These are phyloP conservation scores for Acleris laterana DNA, from an alignment of 2,888 invertebrate genomes.

Conservation along the genomic window DNA sequence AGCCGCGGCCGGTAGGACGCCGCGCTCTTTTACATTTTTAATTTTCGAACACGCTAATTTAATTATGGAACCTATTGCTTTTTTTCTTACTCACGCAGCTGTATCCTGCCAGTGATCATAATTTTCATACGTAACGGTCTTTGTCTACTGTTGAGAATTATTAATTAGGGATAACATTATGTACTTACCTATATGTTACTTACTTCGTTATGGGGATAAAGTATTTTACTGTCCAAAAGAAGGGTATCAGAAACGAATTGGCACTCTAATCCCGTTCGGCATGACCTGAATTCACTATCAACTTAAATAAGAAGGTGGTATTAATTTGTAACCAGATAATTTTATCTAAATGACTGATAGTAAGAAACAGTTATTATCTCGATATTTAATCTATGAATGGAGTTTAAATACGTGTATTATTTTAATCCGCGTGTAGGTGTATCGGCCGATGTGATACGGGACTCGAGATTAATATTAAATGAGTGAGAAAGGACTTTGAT, in stretches of 20 bases:
- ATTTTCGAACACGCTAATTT: conserved; percentile 80
- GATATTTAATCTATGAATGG: conserved; percentile 47
- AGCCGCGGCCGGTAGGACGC: conserved; percentile 69
- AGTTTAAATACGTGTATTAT: conserved; percentile 50
- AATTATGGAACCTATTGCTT: conserved; percentile 73
- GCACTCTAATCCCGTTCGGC: conserved; percentile 10
- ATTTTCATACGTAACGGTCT: conserved; percentile 68
- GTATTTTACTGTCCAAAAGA: background rate
- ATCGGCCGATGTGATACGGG: conserved; percentile 60
- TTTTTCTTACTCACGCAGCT: conserved; percentile 63
- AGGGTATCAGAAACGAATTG: conserved; percentile 9
- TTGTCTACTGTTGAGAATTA: conserved; percentile 35
- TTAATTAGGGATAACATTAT: conserved; percentile 22
- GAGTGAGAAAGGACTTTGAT: conserved; percentile 65
- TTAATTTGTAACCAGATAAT: conserved; percentile 37
- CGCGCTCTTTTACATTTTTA: conserved; percentile 65
- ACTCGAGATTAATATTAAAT: conserved; percentile 66
- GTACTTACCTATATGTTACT: too few relatives aligned
- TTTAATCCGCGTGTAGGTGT: conserved; percentile 60
- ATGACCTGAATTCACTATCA: conserved; percentile 18
- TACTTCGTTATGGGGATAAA: background rate
- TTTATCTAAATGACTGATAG: conserved; percentile 39
- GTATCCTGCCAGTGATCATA: conserved; percentile 71
- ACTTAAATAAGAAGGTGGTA: conserved; percentile 18
- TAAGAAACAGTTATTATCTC: conserved; percentile 41